Percentiles rank a stretch among this genome's conserved stretches.
Conservation (phyloP, 2,797 vertebrate species). For the Sarcophilus harrisii region DNA sequence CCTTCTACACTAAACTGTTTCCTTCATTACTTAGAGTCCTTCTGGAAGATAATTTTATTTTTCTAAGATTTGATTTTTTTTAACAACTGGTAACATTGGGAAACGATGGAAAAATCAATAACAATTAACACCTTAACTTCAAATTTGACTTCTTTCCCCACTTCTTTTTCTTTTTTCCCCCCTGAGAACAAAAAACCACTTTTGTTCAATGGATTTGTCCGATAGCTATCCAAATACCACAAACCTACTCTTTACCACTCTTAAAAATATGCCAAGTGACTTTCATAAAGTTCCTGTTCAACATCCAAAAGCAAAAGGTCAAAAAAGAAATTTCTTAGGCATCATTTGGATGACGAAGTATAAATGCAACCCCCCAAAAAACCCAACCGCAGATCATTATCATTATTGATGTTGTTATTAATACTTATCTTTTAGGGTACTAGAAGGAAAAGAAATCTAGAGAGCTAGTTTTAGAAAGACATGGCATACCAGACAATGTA, state of each 20-base stretch:
- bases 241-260: background rate
- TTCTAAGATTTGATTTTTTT: background rate
- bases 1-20: background rate
- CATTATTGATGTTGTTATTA: background rate
- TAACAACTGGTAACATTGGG: slow-evolving; percentile 9
- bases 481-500: slow-evolving; percentile 68
- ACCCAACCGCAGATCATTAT: background rate
- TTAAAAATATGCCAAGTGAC: background rate
- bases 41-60: background rate
- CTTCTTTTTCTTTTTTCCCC: background rate
- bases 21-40: background rate
- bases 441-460: slow-evolving; percentile 15
- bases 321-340: slow-evolving; percentile 30
- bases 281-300: background rate
- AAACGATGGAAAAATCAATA: background rate
- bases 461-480: slow-evolving; percentile 67
- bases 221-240: background rate
- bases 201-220: background rate
- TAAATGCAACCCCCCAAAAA: background rate
- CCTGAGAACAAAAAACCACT: background rate
- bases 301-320: background rate
- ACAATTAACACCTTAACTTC: background rate
- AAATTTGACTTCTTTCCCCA: background rate
- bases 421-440: background rate
- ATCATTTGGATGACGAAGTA: slow-evolving; percentile 46